These are phyloP conservation scores for Drosophila tanythrix DNA, from an alignment of 2,888 invertebrate genomes.

Conservation along the genomic window DNA sequence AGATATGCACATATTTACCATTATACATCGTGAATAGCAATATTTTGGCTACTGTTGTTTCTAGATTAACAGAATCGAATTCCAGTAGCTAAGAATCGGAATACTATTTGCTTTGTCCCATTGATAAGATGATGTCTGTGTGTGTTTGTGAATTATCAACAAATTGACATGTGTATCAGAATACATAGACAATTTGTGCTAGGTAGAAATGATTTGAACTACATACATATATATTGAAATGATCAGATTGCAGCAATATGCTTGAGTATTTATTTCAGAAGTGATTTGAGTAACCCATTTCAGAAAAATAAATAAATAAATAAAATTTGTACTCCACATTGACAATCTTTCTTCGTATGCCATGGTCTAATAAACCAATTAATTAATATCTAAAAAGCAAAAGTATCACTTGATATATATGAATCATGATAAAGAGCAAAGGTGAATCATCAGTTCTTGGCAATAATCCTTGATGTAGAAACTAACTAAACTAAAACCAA, in stretches of 20 bases:
- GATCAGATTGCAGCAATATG: background rate
- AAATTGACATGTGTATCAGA: constrained; percentile 39
- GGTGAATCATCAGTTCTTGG: constrained; percentile 16
- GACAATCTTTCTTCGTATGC: background rate
- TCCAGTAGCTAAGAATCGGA: constrained; percentile 66
- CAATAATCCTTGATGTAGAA: constrained; percentile 14
- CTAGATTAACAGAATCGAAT: constrained; percentile 64
- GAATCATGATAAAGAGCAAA: constrained; percentile 13
- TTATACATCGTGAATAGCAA: constrained; percentile 58
- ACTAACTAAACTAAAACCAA: background rate
- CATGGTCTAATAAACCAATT: background rate
- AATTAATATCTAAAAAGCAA: background rate
- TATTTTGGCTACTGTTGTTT: constrained; percentile 70
- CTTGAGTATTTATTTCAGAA: background rate
- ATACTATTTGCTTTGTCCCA: constrained; percentile 46
- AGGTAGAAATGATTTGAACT: constrained; percentile 1
- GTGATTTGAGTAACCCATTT: no score
- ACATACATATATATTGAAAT: constrained; percentile 8
- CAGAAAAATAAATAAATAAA: background rate
- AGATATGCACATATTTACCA: constrained; percentile 53
- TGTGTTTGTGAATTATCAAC: constrained; percentile 15
- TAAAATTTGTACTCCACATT: background rate
- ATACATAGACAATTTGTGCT: constrained; percentile 26
- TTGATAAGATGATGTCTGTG: constrained; percentile 40
- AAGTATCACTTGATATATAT: background rate